phyloP scores from a whole-genome alignment of 2,797 vertebrate genomes.

The Todus mexicanus region DNA sequence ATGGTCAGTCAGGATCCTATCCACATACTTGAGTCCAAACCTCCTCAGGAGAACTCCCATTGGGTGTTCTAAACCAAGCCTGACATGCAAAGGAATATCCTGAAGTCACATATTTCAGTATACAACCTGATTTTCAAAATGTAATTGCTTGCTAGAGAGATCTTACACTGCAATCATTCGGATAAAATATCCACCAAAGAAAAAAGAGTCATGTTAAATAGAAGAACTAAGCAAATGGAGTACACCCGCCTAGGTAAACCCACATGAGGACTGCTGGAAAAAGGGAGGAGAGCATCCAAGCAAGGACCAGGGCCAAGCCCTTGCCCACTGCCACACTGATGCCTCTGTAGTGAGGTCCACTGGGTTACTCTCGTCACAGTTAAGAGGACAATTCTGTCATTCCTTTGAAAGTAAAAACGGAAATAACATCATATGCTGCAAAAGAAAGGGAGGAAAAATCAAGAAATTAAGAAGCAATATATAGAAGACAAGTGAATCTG shows the following conservation, averaged over 20 bases:
- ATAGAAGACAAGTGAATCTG: neutral
- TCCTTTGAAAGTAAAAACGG: neutral
- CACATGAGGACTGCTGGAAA: neutral
- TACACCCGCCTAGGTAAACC: neutral
- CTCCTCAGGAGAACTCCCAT: neutral
- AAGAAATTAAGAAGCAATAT: neutral
- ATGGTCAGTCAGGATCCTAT: neutral
- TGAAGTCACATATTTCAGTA: neutral
- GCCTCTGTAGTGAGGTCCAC: neutral
- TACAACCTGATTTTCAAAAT: neutral
- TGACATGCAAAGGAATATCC: neutral
- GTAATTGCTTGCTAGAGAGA: neutral
- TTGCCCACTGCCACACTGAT: neutral
- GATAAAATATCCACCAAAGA: neutral
- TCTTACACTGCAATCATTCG: neutral
- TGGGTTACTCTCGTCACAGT: neutral
- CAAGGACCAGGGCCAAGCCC: neutral
- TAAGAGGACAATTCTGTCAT: neutral
- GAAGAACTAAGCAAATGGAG: neutral
- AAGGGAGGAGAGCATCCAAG: neutral
- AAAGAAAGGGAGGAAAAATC: neutral
- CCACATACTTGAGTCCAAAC: neutral
- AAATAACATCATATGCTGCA: neutral
- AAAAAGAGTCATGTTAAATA: neutral
- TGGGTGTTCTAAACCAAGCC: neutral